These are phyloP conservation scores for Esox lucius DNA, from an alignment of 2,797 vertebrate genomes.

Conservation along the genomic window DNA sequence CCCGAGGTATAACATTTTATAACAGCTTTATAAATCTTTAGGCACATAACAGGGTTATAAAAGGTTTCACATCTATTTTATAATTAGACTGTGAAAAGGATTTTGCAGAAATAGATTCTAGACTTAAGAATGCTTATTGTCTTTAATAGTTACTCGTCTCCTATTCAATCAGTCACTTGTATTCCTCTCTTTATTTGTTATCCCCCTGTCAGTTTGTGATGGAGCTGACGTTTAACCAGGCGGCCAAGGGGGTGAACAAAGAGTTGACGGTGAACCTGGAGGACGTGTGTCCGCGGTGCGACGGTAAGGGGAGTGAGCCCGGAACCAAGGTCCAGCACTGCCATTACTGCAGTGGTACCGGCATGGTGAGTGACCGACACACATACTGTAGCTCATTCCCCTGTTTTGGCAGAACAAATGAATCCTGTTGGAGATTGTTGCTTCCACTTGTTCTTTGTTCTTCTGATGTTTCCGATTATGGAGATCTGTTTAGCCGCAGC, in stretches of 20 bases:
- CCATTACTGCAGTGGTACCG: conserved; percentile 88
- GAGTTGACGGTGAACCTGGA: conserved; percentile 84
- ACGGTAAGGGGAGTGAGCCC: conserved; percentile 85
- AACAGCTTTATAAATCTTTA: not conserved
- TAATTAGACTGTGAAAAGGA: too few species aligned
- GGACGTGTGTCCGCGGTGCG: conserved; percentile 84
- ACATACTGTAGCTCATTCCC: not conserved
- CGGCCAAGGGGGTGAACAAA: conserved; percentile 90
- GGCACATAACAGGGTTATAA: not conserved
- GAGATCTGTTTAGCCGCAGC: too few species aligned
- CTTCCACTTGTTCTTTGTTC: too few species aligned
- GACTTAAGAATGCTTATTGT: too few species aligned
- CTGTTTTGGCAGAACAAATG: too few species aligned
- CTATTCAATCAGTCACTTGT: too few species aligned
- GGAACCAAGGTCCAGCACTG: conserved; percentile 87
- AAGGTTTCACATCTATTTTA: not conserved
- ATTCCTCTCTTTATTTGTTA: not conserved
- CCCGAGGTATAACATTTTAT: conserved; percentile 74
- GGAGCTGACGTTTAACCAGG: conserved; percentile 91
- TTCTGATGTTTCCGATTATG: too few species aligned
- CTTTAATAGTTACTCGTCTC: too few species aligned
- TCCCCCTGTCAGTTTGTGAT: conserved; percentile 82
- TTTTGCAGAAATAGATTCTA: too few species aligned
- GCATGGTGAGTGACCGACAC: conserved; percentile 81
- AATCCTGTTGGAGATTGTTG: too few species aligned